Evolutionary conservation across 2,797 vertebrate species (phyloP).

Genomic region (Xiphorhynchus erythropygius): DNA sequence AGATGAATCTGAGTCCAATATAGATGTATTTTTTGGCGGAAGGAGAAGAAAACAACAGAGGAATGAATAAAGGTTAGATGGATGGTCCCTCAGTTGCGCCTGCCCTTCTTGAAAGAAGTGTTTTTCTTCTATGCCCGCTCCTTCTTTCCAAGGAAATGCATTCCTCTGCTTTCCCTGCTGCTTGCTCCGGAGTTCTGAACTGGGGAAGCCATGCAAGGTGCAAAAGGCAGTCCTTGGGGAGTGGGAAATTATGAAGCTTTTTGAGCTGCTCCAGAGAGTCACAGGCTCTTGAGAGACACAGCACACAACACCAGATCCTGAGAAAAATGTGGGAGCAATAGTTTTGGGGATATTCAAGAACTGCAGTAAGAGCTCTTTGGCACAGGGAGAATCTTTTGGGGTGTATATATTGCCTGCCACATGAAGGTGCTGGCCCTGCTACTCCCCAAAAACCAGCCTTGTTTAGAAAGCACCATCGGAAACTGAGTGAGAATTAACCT

Average conservation of each 20-base stretch:
- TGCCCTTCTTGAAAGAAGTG: not conserved
- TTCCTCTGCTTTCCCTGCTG: not conserved
- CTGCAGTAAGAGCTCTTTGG: not conserved
- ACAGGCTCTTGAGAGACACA: not conserved
- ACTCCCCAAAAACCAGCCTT: not conserved
- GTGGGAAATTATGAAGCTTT: not conserved
- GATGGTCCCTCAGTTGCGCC: not conserved
- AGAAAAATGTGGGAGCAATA: not conserved
- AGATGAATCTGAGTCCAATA: not conserved
- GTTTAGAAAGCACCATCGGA: not conserved
- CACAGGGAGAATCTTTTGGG: not conserved
- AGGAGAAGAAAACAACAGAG: not conserved
- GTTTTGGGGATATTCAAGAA: not conserved
- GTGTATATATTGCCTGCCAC: not conserved
- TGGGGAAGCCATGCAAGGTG: not conserved
- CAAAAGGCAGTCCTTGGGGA: not conserved
- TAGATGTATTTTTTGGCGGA: not conserved
- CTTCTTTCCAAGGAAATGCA: not conserved
- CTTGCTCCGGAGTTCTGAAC: not conserved
- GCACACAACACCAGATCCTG: not conserved
- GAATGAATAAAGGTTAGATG: not conserved
- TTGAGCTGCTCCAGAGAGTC: not conserved
- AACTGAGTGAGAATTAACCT: not conserved
- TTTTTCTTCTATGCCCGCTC: not conserved
- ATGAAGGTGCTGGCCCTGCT: not conserved